Evolutionary conservation across 2,113 vertebrate genomes (phyloP), one percentile per base, ranked within the genome.

Genomic region (Poeciliopsis turrubarensis): DNA sequence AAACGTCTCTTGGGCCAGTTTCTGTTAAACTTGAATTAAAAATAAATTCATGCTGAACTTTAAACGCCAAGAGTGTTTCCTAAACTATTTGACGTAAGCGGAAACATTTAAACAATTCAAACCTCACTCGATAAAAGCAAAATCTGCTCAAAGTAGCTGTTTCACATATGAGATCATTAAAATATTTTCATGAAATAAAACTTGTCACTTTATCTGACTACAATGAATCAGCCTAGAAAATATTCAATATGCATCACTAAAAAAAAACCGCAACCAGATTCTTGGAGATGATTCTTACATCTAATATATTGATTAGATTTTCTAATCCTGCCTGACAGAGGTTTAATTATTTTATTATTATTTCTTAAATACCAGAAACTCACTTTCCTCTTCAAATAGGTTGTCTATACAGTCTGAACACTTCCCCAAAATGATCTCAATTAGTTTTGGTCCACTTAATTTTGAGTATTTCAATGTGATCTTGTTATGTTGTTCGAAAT

Each of bases 371-470:
- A 19, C 17, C 5, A 0, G 14, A 47, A 47, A 19, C 44, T 57
- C 14, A 4, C 22, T n/a, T n/a, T 57, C 9, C 51, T 57, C 22
- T 57, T 57, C 5, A 57, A 57, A 57, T 17, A 9, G 6, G 8
- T 15, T 8, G 25, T 57, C 25, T 25, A n/a, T n/a, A 2, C 3
- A n/a, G 25, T 57, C 17, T 54, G 22, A 54, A 47, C 17, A 15
- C 6, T 17, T 17, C 44, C 51, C 51, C 51, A 25, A 2, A 39
- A 31, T n/a, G 0, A 34, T 57, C 47, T 72, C 2, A 47, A 37
- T 29, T 47, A 60, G 39, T 17, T 61, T 86, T 83, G 83, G 82
- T 86, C 82, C 76, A 60, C 10, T 31, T 60, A 6, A 27, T 27
- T 17, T 41, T 39, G 27, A 72, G 62, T 25, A 31, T 25, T 12